Evolutionary conservation across 1,140 invertebrate species (phyloP).

Genomic region (Drosophila sp.): DNA sequence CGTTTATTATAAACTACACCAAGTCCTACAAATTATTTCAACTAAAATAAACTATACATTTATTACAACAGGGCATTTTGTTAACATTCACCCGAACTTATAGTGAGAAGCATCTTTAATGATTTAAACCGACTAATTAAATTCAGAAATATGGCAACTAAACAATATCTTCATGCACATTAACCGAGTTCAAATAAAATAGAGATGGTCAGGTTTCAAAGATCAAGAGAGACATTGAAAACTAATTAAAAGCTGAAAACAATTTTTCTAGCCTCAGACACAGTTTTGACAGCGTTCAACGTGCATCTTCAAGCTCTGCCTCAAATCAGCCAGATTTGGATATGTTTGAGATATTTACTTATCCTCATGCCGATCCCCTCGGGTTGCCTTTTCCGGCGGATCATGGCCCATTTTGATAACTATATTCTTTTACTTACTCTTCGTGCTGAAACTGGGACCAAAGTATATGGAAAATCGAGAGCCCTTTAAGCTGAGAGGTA

Average conservation of each 20-base stretch:
- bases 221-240: neutral
- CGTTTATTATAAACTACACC: too few species aligned
- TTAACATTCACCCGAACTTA: neutral
- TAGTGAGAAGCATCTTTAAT: neutral
- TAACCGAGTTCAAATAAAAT: neutral
- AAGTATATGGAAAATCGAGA: constrained; percentile 92
- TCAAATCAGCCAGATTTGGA: neutral
- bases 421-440: constrained; percentile 90
- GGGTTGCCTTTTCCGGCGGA: constrained; percentile 87
- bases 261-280: neutral
- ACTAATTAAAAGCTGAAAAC: constrained; percentile 10
- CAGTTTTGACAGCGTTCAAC: neutral
- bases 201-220: neutral
- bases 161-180: neutral
- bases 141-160: neutral
- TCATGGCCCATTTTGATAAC: constrained; percentile 90
- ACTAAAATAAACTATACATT: too few species aligned
- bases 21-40: too few species aligned
- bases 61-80: neutral
- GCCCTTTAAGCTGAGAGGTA: constrained; percentile 90
- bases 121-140: neutral
- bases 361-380: constrained; percentile 36
- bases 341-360: constrained; percentile 44
- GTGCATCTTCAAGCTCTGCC: neutral
- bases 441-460: constrained; percentile 87